Conservation (phyloP, 1,140 invertebrate genomes). For the Dolichoris vasculosae region DNA sequence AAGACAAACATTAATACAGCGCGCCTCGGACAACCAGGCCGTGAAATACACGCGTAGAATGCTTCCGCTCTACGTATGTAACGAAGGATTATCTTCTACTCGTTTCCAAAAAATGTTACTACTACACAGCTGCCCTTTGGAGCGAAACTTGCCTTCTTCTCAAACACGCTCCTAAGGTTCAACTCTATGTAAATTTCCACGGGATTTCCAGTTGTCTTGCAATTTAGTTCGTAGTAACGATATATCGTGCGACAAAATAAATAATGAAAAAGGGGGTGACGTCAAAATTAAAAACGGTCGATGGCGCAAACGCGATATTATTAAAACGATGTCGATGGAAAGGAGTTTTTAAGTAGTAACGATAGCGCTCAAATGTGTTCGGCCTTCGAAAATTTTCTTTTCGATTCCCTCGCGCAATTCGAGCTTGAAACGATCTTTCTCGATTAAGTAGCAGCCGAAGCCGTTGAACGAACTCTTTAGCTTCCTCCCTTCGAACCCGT, state of each 20-base stretch:
- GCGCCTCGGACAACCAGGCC: conserved; percentile 15
- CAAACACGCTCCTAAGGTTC: conserved; percentile 35
- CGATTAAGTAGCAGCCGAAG: conserved; percentile 6
- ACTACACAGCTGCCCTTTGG: conserved; percentile 35
- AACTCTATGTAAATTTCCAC: conserved; percentile 43
- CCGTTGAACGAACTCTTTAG: neutral
- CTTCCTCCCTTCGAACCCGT: too few relatives aligned
- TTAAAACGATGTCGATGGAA: too few relatives aligned
- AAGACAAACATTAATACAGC: conserved; percentile 73
- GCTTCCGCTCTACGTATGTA: conserved; percentile 57
- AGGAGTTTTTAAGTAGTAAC: too few relatives aligned
- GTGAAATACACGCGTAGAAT: neutral
- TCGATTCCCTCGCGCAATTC: neutral
- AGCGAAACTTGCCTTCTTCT: conserved; percentile 35
- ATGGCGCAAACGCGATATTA: too few relatives aligned
- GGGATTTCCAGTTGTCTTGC: conserved; percentile 1
- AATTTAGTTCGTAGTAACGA: neutral
- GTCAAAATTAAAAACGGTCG: too few relatives aligned
- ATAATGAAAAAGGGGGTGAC: neutral
- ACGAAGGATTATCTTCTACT: conserved; percentile 72
- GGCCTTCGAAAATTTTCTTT: neutral
- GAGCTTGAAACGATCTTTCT: neutral
- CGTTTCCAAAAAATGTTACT: conserved; percentile 52
- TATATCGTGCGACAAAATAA: neutral
- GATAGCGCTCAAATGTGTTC: too few relatives aligned